Percentiles rank a stretch among this genome's conserved stretches.
Conservation (phyloP, 2,113 vertebrate genomes). For the Silurus glanis region DNA sequence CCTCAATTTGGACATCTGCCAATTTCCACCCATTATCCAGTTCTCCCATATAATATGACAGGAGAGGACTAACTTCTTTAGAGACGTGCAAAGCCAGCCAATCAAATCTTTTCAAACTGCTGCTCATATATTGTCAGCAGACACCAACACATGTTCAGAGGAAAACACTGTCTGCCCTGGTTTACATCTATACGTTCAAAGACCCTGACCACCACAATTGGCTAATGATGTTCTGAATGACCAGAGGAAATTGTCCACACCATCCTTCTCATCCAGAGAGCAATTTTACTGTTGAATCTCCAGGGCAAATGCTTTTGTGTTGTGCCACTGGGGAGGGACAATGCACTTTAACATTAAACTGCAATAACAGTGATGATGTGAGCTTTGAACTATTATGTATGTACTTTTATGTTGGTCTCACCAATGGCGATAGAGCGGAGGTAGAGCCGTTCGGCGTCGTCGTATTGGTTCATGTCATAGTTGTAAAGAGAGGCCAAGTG, state of each 20-base stretch:
- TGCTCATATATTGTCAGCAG: background rate
- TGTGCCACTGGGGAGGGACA: background rate
- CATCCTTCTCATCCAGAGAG: background rate
- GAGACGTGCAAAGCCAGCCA: background rate
- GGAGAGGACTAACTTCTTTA: background rate
- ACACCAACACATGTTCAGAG: background rate
- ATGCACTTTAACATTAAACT: background rate
- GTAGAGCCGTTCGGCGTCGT: slow-evolving; percentile 96
- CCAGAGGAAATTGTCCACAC: background rate
- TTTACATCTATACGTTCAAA: background rate
- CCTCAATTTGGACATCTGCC: background rate
- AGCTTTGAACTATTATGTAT: background rate
- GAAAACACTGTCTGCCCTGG: background rate
- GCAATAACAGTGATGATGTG: background rate
- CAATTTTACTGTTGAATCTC: background rate
- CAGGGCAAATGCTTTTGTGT: background rate
- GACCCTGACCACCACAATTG: background rate
- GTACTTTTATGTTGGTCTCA: slow-evolving; percentile 57
- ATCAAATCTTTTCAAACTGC: background rate
- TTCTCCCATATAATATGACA: background rate
- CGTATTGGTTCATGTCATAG: slow-evolving; percentile 99
- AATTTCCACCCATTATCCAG: background rate
- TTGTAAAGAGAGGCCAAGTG: slow-evolving; percentile 98
- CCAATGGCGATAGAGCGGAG: slow-evolving; percentile 97
- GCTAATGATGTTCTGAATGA: background rate